Evolutionary conservation across 2,888 invertebrate species (phyloP), one percentile per base, ranked within the genome.

Genomic region (Phengaris alcon): DNA sequence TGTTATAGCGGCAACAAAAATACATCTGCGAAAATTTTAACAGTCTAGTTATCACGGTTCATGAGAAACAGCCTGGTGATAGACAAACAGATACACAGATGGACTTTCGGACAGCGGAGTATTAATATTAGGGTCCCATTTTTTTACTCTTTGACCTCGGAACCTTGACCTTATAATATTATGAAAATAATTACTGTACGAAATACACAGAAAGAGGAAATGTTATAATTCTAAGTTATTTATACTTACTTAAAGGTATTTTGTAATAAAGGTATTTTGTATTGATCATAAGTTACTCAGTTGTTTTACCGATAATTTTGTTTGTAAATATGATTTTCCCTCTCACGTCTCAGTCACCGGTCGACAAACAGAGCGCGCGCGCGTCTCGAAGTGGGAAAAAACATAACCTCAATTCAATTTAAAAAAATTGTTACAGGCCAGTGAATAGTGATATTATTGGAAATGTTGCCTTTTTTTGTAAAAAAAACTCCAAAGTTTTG

Each of bases 301-400:
- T 59, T 59, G 5, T 59, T 59, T 22, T 22, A 22, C 59, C 22
- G 22, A 22, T 59, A 59, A 35, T 59, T 59, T 22, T 59, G 59
- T 59, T 59, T 59, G 59, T 59, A 59, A 59, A 59, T 22, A 59
- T 15, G 57, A 15, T 59, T 64, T 64, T 64, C 35, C 64, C 35
- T 12, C 22, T 59, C 35, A 64, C 35, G 13, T 10, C 35, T 64
- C 64, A 64, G 64, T 64, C 10, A 64, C 35, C 35, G 12, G 7
- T 64, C 64, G 12, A 44, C 64, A 64, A 13, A 64, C 64, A 10
- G 44, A 13, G 64, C 64, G 64, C 35, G 35, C 64, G 64, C 44
- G 64, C 64, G 64, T 44, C 64, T 64, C 13, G 7, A 35, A 35
- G 64, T 64, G 10, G 35, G 13, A 59, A 44, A 59, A 64, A 35